Evolutionary conservation across 2,797 vertebrate genomes (phyloP).

Genomic region (Chelidonichthys spinosus): DNA sequence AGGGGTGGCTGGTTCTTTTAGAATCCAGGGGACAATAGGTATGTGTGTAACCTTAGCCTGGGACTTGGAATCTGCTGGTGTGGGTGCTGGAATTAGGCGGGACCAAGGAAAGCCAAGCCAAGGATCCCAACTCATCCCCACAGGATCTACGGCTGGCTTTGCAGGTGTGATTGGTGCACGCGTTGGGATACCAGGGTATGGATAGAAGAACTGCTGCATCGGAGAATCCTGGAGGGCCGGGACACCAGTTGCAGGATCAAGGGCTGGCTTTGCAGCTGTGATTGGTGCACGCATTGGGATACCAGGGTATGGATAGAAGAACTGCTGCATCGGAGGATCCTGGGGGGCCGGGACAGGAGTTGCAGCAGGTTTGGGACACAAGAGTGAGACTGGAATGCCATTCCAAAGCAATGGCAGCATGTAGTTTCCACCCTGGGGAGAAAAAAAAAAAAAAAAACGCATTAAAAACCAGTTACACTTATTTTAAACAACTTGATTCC

Average conservation of each 20-base stretch:
- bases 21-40: too few species aligned
- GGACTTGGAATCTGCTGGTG: neutral
- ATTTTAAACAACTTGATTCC: too few species aligned
- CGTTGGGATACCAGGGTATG: neutral
- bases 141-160: neutral
- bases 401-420: conserved; percentile 67
- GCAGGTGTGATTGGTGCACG: neutral
- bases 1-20: too few species aligned
- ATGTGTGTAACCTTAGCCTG: too few species aligned
- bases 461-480: neutral
- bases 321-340: neutral
- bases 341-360: neutral
- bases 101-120: neutral
- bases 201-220: too few species aligned
- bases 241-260: too few species aligned
- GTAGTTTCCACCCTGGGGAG: conserved; percentile 51
- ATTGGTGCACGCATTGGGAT: too few species aligned
- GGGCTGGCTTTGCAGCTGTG: too few species aligned
- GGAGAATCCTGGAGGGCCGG: too few species aligned
- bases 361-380: conserved; percentile 41
- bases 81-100: too few species aligned
- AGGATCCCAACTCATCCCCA: too few species aligned
- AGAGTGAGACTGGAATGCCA: conserved; percentile 59
- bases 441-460: neutral
- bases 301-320: too few species aligned